These are phyloP conservation scores for Sinelater perroti DNA, from an alignment of 2,888 invertebrate genomes.

Conservation along the genomic window DNA sequence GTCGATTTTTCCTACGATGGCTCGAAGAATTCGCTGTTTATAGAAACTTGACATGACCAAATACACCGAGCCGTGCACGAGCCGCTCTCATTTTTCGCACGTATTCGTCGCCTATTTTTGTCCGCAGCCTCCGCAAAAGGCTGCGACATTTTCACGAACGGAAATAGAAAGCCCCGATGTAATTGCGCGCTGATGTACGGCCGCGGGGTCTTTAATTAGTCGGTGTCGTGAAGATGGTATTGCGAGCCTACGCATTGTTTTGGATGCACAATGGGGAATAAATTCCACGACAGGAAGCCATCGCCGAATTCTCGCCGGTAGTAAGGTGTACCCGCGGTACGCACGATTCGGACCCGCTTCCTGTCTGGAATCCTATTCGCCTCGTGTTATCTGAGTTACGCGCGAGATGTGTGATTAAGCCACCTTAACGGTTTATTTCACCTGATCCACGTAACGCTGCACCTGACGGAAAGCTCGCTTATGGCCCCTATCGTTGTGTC, in stretches of 20 bases:
- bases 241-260: conserved; percentile 4
- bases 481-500: too few relatives aligned
- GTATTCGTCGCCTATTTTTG: background rate
- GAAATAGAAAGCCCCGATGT: background rate
- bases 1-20: conserved; percentile 1
- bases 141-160: background rate
- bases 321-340: too few relatives aligned
- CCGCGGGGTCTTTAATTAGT: conserved; percentile 1
- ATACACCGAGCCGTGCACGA: conserved; percentile 2
- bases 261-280: conserved; percentile 10
- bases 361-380: conserved; percentile 1
- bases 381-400: background rate
- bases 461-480: too few relatives aligned
- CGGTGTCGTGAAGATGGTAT: conserved; percentile 1
- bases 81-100: conserved; percentile 9
- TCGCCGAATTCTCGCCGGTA: too few relatives aligned
- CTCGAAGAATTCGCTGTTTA: conserved; percentile 7
- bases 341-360: background rate
- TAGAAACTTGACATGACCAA: conserved; percentile 17
- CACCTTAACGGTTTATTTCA: conserved; percentile 7
- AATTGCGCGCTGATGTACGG: background rate
- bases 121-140: background rate
- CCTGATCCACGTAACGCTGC: background rate
- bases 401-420: background rate
- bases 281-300: too few relatives aligned